phyloP scores from a whole-genome alignment of 2,797 vertebrate genomes.

The Vespertilio murinus region DNA sequence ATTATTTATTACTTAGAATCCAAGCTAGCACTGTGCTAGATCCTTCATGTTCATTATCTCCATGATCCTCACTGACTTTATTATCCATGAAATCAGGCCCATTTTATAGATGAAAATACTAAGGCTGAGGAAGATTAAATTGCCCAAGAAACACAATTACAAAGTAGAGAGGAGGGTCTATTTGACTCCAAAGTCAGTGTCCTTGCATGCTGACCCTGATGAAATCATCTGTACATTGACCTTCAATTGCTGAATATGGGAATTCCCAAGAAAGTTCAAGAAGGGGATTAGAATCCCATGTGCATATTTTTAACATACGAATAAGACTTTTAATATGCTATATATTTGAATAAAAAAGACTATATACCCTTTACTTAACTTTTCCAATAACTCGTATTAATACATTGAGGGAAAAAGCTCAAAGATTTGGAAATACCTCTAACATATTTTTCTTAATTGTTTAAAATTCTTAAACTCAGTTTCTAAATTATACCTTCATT shows the following conservation, averaged over 20 bases:
- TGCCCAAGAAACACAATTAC: background rate
- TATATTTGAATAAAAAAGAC: background rate
- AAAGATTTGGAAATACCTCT: background rate
- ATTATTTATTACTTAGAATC: slow-evolving; percentile 16
- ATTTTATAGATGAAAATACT: background rate
- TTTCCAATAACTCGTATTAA: background rate
- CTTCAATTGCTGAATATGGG: background rate
- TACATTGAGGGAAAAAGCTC: background rate
- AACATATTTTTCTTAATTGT: background rate
- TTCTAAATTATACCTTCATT: slow-evolving; percentile 8
- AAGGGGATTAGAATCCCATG: background rate
- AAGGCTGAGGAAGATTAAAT: background rate
- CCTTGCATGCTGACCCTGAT: background rate
- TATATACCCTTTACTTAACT: background rate
- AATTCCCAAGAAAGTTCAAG: background rate
- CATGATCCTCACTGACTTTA: background rate
- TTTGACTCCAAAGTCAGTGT: background rate
- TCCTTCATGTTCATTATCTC: background rate
- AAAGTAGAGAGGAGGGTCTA: background rate
- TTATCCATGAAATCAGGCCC: background rate
- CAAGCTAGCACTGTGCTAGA: background rate
- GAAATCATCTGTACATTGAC: background rate
- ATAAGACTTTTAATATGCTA: background rate
- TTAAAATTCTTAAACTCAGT: background rate
- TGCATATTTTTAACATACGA: background rate